These are phyloP conservation scores for Lepidurus arcticus DNA, from an alignment of 1,140 invertebrate genomes.

Conservation along the genomic window DNA sequence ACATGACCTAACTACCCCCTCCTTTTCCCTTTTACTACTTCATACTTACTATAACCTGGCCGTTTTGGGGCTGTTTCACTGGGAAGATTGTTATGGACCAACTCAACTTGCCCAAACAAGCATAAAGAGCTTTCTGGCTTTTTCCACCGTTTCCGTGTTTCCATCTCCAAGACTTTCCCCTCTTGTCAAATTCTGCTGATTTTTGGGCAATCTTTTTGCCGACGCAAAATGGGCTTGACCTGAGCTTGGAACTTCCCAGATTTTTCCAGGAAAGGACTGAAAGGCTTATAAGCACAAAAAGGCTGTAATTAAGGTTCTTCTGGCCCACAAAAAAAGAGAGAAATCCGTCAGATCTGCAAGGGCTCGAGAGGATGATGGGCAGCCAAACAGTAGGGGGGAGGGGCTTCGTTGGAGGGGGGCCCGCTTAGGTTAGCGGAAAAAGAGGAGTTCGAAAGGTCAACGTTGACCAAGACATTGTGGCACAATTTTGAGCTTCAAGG, in stretches of 20 bases:
- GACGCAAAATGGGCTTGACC: no score
- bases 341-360: not conserved
- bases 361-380: not conserved
- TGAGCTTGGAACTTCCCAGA: not conserved
- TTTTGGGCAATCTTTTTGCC: no score
- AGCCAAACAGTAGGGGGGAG: not conserved
- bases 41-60: slow-evolving; percentile 15
- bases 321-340: not conserved
- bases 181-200: not conserved
- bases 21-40: slow-evolving; percentile 22
- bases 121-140: not conserved
- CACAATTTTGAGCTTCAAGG: not conserved
- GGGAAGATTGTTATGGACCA: not conserved
- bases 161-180: not conserved
- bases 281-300: not conserved
- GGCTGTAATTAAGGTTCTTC: not conserved
- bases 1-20: slow-evolving; percentile 18
- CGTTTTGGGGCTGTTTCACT: not conserved
- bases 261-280: not conserved
- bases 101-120: slow-evolving; percentile 18
- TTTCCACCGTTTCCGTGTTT: not conserved
- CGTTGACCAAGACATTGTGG: not conserved
- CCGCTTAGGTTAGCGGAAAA: not conserved
- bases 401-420: not conserved
- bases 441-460: not conserved